These are phyloP conservation scores for Yponomeuta cagnagella DNA, from an alignment of 2,888 invertebrate species.

Conservation along the genomic window DNA sequence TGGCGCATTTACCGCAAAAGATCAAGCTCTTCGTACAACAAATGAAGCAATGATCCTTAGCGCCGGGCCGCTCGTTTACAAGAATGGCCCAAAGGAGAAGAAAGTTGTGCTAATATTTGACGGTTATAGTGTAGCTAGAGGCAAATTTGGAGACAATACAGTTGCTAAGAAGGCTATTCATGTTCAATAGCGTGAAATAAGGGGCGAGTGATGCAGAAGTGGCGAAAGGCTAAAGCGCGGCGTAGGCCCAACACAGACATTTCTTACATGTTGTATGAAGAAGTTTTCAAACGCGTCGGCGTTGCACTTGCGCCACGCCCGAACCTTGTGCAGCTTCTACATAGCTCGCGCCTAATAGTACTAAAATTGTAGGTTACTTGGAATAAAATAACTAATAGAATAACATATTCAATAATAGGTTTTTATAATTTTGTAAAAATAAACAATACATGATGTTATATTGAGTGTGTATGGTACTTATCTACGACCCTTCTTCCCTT, in stretches of 20 bases:
- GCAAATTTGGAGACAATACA: conserved; percentile 61
- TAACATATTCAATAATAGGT: not conserved
- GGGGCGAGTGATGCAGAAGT: too few relatives aligned
- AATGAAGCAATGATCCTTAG: conserved; percentile 47
- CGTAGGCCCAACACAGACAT: too few relatives aligned
- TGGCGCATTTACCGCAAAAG: conserved; percentile 57
- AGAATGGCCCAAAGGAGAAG: conserved; percentile 31
- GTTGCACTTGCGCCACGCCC: too few relatives aligned
- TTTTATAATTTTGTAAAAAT: not conserved
- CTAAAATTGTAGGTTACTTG: too few relatives aligned
- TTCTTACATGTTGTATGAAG: too few relatives aligned
- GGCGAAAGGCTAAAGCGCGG: too few relatives aligned
- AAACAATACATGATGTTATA: conserved; percentile 9
- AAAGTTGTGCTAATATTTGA: conserved; percentile 57
- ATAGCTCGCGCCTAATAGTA: too few relatives aligned
- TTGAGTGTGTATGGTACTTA: conserved; percentile 30
- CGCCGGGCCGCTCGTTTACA: conserved; percentile 25
- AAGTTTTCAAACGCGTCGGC: too few relatives aligned
- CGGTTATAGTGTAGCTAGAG: conserved; percentile 63
- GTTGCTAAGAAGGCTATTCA: conserved; percentile 49
- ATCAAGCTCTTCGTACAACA: conserved; percentile 57
- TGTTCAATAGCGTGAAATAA: conserved; percentile 27
- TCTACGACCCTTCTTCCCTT: conserved; percentile 69
- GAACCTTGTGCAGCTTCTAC: too few relatives aligned
- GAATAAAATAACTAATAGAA: conserved; percentile 3